Base-by-base conservation (phyloP, 2,797 vertebrate species). In the Acanthopagrus latus region DNA sequence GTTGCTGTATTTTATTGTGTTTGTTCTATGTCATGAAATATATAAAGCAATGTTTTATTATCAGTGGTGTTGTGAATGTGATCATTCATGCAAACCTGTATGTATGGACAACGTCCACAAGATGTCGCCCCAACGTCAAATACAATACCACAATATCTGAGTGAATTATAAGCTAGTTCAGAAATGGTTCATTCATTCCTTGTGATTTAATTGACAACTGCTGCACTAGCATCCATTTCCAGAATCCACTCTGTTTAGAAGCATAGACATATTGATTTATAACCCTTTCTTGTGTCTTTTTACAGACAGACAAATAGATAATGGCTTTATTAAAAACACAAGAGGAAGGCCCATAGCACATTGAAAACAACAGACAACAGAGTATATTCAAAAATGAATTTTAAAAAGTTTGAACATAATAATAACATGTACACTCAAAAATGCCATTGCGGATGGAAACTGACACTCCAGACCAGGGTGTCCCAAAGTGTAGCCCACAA, bases 1-100 rank as follows among this genome's bases (percentile, higher is more conserved):
- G 75, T 87, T 56, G 70, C 64, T 88, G 71, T 85, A 73, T 86
- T 70, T 63, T 64, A 55, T 59, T 89, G 86, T 91, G 79, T 81
- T 89, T 86, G 71, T 72, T 85, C 38, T 74, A 73, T 81, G 74
- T 80, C 67, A 65, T 78, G 10, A 84, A 86, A 85, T 73, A 51
- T 78, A 89, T 86, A 74, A 89, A 86, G 46, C 46, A 66, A 50
- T 81, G 72, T 86, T 90, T 84, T 79, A 70, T 72, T 56, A 46
- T 16, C 38, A 75, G 7, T 64, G 10, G 6, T 8, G 66, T 48
- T 68, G 8, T 46, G 2, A 59, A n/a, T 65, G 46, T 75, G 29
- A 18, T 78, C 17, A 21, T 72, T 87, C 3, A 14, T 64, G 10
- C 27, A 43, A 64, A 48, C 33, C 18, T 66, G 33, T 56, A 43